These are phyloP conservation scores for Threskiornis aethiopicus DNA, from an alignment of 2,797 vertebrate genomes.

Conservation along the genomic window DNA sequence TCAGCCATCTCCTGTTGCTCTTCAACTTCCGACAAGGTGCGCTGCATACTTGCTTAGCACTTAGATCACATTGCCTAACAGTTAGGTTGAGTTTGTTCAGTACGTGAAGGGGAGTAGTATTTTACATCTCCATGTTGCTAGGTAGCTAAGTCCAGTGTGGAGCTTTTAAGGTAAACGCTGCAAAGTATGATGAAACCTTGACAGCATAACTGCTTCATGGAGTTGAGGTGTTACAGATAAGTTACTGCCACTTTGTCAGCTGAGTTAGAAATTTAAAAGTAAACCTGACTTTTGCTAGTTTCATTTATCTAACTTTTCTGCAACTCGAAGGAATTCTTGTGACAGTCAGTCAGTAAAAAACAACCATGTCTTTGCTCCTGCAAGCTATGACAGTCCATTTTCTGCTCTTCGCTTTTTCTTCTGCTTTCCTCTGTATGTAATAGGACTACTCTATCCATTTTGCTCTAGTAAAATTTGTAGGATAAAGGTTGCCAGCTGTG, in stretches of 20 bases:
- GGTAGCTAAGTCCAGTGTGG: background rate
- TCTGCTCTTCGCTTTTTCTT: background rate
- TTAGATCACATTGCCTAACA: fast-evolving
- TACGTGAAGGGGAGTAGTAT: background rate
- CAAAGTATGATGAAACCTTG: background rate
- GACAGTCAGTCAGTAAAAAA: background rate
- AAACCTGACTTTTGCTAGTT: background rate
- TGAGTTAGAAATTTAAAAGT: background rate
- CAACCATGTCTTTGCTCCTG: background rate
- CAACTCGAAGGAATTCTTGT: background rate
- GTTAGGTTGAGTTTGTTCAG: background rate
- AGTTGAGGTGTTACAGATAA: background rate
- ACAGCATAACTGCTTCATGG: background rate
- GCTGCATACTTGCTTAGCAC: background rate
- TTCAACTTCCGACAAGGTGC: background rate
- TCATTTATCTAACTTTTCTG: background rate
- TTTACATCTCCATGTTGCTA: background rate
- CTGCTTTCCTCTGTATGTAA: background rate
- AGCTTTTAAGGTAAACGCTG: background rate
- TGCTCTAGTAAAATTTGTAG: background rate
- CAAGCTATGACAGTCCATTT: background rate
- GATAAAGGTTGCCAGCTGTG: background rate
- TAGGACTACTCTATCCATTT: background rate
- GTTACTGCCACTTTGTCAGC: background rate
- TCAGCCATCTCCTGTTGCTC: background rate